phyloP scores from a whole-genome alignment of 1,140 invertebrate genomes.

The Diploscapter pachys region DNA sequence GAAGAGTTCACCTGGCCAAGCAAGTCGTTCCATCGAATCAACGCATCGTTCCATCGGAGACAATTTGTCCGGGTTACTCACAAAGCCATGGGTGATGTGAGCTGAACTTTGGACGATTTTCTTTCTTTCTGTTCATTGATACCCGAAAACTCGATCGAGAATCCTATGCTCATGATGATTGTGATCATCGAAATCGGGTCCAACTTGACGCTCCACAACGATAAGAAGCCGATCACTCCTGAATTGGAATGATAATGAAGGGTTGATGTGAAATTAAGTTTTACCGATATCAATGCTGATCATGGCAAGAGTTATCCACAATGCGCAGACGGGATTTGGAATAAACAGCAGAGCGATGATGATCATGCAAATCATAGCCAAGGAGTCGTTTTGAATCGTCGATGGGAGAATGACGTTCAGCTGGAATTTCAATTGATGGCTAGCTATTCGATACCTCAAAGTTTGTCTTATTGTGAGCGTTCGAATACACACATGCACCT shows the following conservation, averaged over 20 bases:
- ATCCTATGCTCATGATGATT: constrained; percentile 61
- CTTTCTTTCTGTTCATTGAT: neutral
- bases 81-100: constrained; percentile 93
- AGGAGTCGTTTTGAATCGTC: constrained; percentile 84
- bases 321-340: constrained; percentile 82
- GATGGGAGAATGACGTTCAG: constrained; percentile 86
- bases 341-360: constrained; percentile 92
- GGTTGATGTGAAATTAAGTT: constrained; percentile 58
- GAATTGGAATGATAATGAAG: constrained; percentile 51
- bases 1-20: constrained; percentile 56
- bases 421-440: constrained; percentile 59
- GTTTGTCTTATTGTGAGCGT: no score
- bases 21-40: constrained; percentile 59
- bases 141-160: constrained; percentile 71
- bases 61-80: constrained; percentile 66
- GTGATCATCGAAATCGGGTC: constrained; percentile 60
- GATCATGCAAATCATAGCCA: constrained; percentile 85
- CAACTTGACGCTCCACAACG: constrained; percentile 78
- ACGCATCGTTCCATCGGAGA: constrained; percentile 54
- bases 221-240: constrained; percentile 90
- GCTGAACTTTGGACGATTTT: constrained; percentile 61
- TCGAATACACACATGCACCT: neutral
- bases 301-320: constrained; percentile 92
- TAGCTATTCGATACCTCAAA: neutral
- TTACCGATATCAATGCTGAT: constrained; percentile 81